phyloP scores from a whole-genome alignment of 2,113 vertebrate genomes.

The Tetrao urogallus region DNA sequence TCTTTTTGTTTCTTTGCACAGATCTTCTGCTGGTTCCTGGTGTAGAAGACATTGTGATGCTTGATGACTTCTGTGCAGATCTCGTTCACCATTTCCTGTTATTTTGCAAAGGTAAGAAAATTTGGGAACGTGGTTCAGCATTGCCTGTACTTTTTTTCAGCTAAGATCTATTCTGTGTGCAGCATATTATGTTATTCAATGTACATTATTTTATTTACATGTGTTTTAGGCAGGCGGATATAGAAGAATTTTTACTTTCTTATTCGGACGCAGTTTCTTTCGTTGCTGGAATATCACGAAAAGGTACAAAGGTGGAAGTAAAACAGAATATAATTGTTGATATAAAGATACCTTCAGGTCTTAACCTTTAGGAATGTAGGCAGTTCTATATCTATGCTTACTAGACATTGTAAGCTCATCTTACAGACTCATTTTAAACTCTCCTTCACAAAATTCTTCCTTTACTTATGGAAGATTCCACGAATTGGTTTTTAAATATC shows the following conservation, averaged over 20 bases:
- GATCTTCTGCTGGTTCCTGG: background rate
- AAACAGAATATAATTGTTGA: background rate
- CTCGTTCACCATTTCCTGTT: background rate
- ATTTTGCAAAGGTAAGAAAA: background rate
- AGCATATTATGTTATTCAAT: background rate
- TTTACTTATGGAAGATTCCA: background rate
- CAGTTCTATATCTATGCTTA: background rate
- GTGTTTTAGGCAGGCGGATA: background rate
- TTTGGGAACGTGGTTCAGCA: rapidly evolving
- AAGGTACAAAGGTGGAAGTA: rapidly evolving
- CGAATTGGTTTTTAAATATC: background rate
- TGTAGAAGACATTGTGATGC: no score
- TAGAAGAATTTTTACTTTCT: background rate
- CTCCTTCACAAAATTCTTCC: background rate
- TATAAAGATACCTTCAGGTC: background rate
- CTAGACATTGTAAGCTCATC: background rate
- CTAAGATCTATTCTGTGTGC: background rate
- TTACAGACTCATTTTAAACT: background rate
- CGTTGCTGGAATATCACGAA: background rate
- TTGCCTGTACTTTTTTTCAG: background rate
- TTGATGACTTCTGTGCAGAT: background rate
- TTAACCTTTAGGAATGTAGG: background rate
- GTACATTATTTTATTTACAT: background rate
- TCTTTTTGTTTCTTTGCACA: background rate
- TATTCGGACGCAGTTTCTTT: background rate